Base-by-base conservation (phyloP, 2,888 invertebrate species). In the Diarsia brunnea region DNA sequence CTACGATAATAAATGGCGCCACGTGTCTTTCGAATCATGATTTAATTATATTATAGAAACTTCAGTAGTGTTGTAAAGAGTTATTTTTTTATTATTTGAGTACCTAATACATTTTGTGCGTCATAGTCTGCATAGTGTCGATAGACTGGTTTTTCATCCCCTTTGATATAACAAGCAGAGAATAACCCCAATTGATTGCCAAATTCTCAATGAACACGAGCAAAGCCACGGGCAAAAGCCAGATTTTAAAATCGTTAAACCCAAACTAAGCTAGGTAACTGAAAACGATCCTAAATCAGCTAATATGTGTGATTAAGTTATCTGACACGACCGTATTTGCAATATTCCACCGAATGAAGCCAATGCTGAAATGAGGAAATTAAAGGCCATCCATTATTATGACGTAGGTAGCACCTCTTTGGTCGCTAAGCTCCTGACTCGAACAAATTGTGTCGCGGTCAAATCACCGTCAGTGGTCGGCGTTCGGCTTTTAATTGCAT, bases 401-500 rank as follows among this genome's bases (percentile, higher is more conserved):
- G 70, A 49, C 38, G 45, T 53, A 61, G 69, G 73, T 58, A 64
- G 16, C 64, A 66, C 51, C 51, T 69, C 71, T 72, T 72, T 31
- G 72, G n/a, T 72, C 71, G 63, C 38, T 64, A 63, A 81, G 66
- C 63, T 60, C 43, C 43, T 82, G 64, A 60, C 69, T 70, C 73
- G 58, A 68, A 75, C 72, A 66, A 75, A 80, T 76, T 68, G 63
- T 80, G 76, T 31, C 73, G 75, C 53, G 66, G 65, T 63, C 66
- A 63, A 80, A 76, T 74, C 69, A 64, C 66, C 47, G 65, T 8
- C 45, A 49, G 51, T 47, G 78, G 49, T 38, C 68, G 43, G 24
- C 47, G 12, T 74, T 78, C 60, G 73, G 69, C 72, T 68, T 84
- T 81, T 78, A 86, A 79, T 86, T 77, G 68, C 77, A 67, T 79